A percentile compares a stretch with the other conserved stretches of the same genome.
Conservation (phyloP, 1,140 invertebrate species). For the Vanessa atalanta region DNA sequence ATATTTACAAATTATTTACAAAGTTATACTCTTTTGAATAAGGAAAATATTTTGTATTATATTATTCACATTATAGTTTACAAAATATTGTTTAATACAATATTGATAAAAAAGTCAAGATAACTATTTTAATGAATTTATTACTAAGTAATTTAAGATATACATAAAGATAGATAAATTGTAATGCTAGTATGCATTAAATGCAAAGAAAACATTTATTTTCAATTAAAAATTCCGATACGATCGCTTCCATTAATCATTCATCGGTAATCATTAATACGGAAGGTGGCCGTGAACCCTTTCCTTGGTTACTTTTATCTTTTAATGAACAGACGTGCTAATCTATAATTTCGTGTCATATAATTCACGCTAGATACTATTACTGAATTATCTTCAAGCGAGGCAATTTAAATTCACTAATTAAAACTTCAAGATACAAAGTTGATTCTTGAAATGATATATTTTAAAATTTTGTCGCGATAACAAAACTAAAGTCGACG, state of each 20-base stretch:
- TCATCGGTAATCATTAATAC: constrained; percentile 59
- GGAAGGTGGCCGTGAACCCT: constrained; percentile 51
- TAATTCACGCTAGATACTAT: constrained; percentile 1
- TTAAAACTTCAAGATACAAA: neutral
- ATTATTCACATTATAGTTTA: no score
- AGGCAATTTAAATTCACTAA: constrained; percentile 3
- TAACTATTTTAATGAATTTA: neutral
- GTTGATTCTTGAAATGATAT: no score
- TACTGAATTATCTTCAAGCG: neutral
- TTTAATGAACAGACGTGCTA: constrained; percentile 11
- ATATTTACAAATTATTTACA: no score
- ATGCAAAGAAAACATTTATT: constrained; percentile 40
- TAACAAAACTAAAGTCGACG: no score
- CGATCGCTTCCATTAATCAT: constrained; percentile 61
- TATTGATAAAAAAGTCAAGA: neutral
- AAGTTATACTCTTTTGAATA: no score
- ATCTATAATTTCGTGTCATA: constrained; percentile 19
- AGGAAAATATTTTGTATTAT: no score
- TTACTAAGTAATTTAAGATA: neutral
- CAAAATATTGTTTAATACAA: neutral
- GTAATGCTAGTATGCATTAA: neutral
- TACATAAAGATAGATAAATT: neutral
- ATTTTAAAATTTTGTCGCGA: no score
- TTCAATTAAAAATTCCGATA: constrained; percentile 66
- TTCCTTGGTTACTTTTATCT: constrained; percentile 37